Conservation (phyloP, 2,113 vertebrate genomes). For the Grus americana region DNA sequence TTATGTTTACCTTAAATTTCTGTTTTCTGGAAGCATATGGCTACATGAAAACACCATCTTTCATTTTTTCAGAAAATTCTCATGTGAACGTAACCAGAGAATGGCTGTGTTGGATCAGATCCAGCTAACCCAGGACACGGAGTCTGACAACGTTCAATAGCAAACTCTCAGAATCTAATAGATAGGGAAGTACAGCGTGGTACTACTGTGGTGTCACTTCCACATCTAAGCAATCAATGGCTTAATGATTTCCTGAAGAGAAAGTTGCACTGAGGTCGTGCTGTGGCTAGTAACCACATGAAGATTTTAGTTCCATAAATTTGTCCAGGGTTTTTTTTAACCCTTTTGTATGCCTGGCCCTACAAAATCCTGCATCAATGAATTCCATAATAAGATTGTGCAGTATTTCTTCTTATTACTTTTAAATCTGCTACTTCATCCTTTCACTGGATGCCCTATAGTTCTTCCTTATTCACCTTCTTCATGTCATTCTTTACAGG, state of each 20-base stretch:
- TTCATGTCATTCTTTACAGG: not conserved
- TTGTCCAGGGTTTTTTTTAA: not conserved
- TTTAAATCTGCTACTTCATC: not conserved
- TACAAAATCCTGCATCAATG: not conserved
- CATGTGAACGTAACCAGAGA: not conserved
- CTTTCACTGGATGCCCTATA: not conserved
- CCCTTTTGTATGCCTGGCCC: not conserved
- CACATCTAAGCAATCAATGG: not conserved
- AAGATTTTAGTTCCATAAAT: not conserved
- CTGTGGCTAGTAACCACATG: not conserved
- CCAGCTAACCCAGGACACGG: not conserved
- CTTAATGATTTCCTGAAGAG: not conserved
- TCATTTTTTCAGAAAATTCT: not conserved
- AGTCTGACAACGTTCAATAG: not conserved
- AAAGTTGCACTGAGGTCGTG: not conserved
- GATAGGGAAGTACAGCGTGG: not conserved
- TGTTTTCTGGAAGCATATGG: not conserved
- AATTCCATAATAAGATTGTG: not conserved
- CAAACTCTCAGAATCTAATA: not conserved
- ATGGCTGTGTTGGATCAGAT: not conserved
- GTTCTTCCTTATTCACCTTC: not conserved
- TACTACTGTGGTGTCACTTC: not conserved
- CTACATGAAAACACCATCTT: not conserved
- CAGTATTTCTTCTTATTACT: not conserved
- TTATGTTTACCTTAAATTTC: not conserved